Conservation (phyloP, 2,797 vertebrate species). For the Gouania willdenowi region DNA sequence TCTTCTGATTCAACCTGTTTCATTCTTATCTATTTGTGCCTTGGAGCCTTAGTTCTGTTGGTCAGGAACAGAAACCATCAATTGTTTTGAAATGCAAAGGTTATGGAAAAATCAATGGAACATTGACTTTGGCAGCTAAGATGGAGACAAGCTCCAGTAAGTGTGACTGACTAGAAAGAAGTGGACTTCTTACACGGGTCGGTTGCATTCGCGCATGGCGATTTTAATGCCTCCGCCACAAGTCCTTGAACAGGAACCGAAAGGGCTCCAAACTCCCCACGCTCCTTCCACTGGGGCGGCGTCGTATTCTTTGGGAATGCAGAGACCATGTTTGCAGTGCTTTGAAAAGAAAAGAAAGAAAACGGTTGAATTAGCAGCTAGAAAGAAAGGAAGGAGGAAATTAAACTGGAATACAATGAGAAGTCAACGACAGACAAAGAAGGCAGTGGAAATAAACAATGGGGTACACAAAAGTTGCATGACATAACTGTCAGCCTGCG, state of each 20-base stretch:
- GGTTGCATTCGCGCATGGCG: conserved; percentile 90
- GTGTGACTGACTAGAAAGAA: conserved; percentile 60
- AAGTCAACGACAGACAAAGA: not conserved
- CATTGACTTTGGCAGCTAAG: conserved; percentile 47
- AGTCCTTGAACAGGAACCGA: conserved; percentile 91
- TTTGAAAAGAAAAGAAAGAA: conserved; percentile 39
- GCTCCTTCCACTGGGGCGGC: conserved; percentile 80
- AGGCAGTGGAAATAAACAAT: conserved; percentile 23
- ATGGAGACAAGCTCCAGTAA: conserved; percentile 52
- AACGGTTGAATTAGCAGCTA: not conserved
- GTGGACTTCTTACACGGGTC: conserved; percentile 86
- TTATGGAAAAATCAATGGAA: conserved; percentile 60
- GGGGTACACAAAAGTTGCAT: conserved; percentile 34
- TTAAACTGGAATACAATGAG: no score
- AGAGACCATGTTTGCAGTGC: conserved; percentile 94
- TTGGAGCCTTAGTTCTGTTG: no score
- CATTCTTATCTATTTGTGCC: not conserved
- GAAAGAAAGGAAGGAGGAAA: not conserved
- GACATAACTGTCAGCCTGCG: conserved; percentile 34
- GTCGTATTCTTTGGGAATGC: conserved; percentile 88
- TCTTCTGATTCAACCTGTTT: conserved; percentile 2
- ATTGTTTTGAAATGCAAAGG: conserved; percentile 33
- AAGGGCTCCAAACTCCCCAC: conserved; percentile 97
- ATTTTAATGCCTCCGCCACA: conserved; percentile 96
- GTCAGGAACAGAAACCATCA: no score